Conservation (phyloP, 2,888 invertebrate species). For the Listrodromus nycthemerus region DNA sequence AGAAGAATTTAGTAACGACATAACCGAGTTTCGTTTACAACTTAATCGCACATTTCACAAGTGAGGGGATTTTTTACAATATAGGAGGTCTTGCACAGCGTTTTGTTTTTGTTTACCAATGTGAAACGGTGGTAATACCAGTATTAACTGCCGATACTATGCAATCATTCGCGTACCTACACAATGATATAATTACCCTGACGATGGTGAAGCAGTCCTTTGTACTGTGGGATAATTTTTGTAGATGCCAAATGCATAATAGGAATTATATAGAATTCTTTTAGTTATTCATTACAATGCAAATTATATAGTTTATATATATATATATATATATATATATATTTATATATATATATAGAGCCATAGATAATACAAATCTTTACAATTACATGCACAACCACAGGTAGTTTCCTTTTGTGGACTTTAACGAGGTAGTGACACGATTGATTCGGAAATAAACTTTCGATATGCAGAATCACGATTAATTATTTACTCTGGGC, state of each 20-base stretch:
- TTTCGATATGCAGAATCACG: constrained; percentile 10
- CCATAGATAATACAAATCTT: constrained; percentile 44
- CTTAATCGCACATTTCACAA: constrained; percentile 41
- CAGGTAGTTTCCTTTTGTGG: constrained; percentile 33
- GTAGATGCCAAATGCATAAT: constrained; percentile 51
- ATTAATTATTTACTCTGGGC: constrained; percentile 15
- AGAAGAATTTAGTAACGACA: not conserved
- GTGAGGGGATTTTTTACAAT: constrained; percentile 34
- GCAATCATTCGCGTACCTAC: constrained; percentile 17
- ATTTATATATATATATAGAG: constrained; percentile 35
- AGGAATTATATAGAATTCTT: constrained; percentile 27
- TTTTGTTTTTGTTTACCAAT: constrained; percentile 22
- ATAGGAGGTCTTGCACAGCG: constrained; percentile 19
- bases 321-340: constrained; percentile 29
- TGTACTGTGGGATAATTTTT: constrained; percentile 37
- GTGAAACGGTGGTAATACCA: constrained; percentile 35
- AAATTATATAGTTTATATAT: constrained; percentile 25
- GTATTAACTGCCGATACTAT: constrained; percentile 42
- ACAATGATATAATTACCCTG: constrained; percentile 44
- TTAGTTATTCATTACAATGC: constrained; percentile 44
- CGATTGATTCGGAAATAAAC: constrained; percentile 55
- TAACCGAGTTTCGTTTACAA: constrained; percentile 32
- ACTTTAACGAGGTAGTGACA: constrained; percentile 11
- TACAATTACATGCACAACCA: constrained; percentile 55
- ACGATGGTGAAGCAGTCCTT: constrained; percentile 30